These are phyloP conservation scores for Manacus vitellinus DNA, from an alignment of 2,113 vertebrate genomes.

Conservation along the genomic window DNA sequence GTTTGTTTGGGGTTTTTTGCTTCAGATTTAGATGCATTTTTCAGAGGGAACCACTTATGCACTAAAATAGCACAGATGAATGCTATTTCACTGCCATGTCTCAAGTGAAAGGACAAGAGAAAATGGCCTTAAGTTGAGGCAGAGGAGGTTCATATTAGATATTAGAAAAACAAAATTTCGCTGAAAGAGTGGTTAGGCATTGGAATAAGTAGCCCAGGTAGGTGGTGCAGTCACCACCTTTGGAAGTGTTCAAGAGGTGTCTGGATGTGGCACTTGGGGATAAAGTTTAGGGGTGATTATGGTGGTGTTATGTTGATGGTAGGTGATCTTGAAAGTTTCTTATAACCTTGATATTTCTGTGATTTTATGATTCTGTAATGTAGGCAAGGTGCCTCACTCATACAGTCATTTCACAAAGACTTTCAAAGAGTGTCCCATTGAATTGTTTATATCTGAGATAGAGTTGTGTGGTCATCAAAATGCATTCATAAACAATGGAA, in stretches of 20 bases:
- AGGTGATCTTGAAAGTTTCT: background rate
- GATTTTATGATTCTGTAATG: background rate
- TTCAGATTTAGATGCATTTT: too few species aligned
- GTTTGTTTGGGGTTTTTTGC: too few species aligned
- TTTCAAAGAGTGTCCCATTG: background rate
- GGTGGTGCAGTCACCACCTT: background rate
- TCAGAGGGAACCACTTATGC: too few species aligned
- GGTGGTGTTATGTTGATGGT: background rate
- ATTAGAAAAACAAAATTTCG: background rate
- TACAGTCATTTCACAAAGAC: background rate
- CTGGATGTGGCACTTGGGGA: background rate
- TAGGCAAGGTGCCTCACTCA: background rate
- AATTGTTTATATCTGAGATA: background rate
- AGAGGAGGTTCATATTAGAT: background rate
- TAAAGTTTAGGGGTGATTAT: background rate
- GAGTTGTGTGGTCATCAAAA: background rate
- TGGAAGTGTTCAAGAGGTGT: fast-evolving
- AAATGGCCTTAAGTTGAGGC: background rate
- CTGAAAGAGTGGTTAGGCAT: background rate
- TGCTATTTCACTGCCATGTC: background rate
- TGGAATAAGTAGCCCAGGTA: background rate
- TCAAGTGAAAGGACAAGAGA: background rate
- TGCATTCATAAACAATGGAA: background rate
- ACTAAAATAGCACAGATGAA: too few species aligned
- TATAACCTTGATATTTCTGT: background rate